A percentile compares a stretch with the other conserved stretches of the same genome.
Evolutionary conservation across 2,113 vertebrate genomes (phyloP).

Genomic region (Ploceus nigricollis): DNA sequence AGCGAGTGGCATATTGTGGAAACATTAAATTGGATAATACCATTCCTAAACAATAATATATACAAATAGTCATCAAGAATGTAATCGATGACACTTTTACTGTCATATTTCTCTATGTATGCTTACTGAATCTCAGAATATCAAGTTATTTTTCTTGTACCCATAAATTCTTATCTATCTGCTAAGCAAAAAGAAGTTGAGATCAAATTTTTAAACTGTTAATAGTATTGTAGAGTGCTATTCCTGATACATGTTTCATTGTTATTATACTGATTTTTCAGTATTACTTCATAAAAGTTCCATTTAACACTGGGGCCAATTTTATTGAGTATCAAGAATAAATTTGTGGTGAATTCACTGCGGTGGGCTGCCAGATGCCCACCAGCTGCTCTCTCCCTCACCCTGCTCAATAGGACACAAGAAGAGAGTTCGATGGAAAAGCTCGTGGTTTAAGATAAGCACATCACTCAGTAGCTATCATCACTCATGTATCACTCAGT

Average conservation of each 20-base stretch:
- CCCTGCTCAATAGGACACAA: neutral
- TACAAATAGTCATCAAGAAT: neutral
- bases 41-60: neutral
- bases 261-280: neutral
- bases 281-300: neutral
- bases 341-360: neutral
- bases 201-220: neutral
- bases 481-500: neutral
- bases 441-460: rapidly evolving
- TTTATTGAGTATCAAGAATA: neutral
- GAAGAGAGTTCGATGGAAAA: neutral
- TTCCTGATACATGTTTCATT: neutral
- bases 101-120: neutral
- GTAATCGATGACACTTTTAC: neutral
- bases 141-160: neutral
- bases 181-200: neutral
- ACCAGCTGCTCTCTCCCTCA: neutral
- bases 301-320: neutral
- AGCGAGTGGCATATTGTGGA: rapidly evolving
- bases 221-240: neutral
- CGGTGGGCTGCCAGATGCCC: neutral
- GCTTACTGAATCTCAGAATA: neutral
- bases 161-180: neutral
- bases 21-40: neutral
- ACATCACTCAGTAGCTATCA: neutral